phyloP scores from a whole-genome alignment of 2,113 vertebrate species.

The Peromyscus californicus region DNA sequence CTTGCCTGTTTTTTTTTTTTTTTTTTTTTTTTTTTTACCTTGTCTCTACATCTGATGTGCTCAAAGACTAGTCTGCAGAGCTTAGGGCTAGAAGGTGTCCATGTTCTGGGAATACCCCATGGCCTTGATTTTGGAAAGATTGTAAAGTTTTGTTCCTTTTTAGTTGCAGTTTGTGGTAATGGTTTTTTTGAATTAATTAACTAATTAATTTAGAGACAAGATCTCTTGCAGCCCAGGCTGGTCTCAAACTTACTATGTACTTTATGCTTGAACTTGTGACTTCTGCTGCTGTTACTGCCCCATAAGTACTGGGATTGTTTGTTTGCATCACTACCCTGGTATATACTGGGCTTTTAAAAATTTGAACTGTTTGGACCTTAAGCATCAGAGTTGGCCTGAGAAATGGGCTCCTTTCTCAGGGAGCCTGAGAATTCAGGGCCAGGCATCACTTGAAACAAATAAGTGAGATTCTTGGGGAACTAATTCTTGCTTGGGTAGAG shows the following conservation, averaged over 20 bases:
- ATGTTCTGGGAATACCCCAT: neutral
- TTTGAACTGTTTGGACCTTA: neutral
- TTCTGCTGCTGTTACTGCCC: neutral
- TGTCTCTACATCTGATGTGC: neutral
- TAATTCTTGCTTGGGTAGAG: neutral
- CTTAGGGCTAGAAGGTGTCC: neutral
- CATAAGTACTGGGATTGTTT: neutral
- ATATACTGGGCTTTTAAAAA: neutral
- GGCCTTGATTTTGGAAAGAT: neutral
- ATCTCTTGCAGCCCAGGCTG: neutral
- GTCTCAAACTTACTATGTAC: neutral
- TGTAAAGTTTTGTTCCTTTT: neutral
- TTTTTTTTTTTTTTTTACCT: neutral
- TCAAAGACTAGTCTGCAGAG: neutral
- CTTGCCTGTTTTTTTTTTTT: neutral
- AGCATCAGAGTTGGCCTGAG: neutral
- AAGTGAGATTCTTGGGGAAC: neutral
- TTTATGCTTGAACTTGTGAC: neutral
- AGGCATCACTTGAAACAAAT: neutral
- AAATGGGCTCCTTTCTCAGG: neutral
- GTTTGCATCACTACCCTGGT: fast-evolving
- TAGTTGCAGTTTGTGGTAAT: constrained; percentile 4
- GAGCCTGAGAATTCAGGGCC: neutral
- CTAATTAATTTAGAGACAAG: neutral
- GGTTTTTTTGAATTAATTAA: neutral